Evolutionary conservation across 1,140 invertebrate genomes (phyloP).

Genomic region (Orius insidiosus): DNA sequence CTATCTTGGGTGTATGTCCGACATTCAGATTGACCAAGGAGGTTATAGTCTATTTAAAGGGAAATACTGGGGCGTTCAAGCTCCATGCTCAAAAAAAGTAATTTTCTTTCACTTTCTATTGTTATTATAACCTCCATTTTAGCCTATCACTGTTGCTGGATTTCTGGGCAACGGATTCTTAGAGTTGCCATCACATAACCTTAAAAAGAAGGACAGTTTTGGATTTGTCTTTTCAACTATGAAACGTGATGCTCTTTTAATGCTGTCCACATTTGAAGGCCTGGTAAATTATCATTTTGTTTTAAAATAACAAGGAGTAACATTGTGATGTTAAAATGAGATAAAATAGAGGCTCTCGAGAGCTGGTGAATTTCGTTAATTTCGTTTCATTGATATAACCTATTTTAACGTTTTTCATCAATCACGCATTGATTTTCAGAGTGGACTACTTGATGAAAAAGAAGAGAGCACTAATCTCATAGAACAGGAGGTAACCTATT

Average conservation of each 20-base stretch:
- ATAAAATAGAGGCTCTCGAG: too few species aligned
- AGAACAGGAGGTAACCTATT: constrained; percentile 20
- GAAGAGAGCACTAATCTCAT: constrained; percentile 22
- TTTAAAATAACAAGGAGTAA: too few species aligned
- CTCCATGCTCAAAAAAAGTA: constrained; percentile 54
- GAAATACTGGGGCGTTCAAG: constrained; percentile 56
- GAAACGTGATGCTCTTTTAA: constrained; percentile 46
- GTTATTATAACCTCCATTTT: constrained; percentile 22
- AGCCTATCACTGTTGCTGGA: constrained; percentile 43
- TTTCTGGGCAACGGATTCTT: constrained; percentile 65
- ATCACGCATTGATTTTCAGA: constrained; percentile 12
- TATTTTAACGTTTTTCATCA: constrained; percentile 1
- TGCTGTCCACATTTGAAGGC: constrained; percentile 51
- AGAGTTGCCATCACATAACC: constrained; percentile 45
- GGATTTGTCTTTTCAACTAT: constrained; percentile 63
- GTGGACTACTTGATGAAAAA: constrained; percentile 17
- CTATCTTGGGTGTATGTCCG: constrained; percentile 67
- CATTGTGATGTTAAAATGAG: too few species aligned
- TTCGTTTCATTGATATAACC: constrained; percentile 1
- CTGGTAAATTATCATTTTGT: constrained; percentile 22
- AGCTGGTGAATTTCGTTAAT: not conserved
- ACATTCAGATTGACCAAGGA: constrained; percentile 52
- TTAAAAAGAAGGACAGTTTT: constrained; percentile 45
- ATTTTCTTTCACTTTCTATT: constrained; percentile 17
- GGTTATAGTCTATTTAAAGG: constrained; percentile 44